A percentile compares a stretch with the other conserved stretches of the same genome.
Evolutionary conservation across 2,113 vertebrate genomes (phyloP).

Genomic region (Lophius piscatorius): DNA sequence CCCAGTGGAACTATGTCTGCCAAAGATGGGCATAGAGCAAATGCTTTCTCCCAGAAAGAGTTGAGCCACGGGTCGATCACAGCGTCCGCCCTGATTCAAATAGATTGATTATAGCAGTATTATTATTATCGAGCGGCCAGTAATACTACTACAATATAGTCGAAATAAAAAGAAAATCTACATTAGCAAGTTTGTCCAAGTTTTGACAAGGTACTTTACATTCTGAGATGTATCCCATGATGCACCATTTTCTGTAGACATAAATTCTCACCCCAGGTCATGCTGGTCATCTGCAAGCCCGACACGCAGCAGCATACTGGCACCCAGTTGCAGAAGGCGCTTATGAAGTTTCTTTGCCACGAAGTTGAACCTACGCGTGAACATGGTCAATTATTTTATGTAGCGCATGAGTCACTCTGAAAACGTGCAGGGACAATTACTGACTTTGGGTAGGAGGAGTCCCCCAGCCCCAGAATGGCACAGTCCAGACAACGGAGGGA

Average conservation of each 20-base stretch:
- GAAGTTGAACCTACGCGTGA: slow-evolving; percentile 90
- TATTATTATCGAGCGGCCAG: not conserved
- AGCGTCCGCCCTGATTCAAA: slow-evolving; percentile 85
- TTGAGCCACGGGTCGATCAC: slow-evolving; percentile 89
- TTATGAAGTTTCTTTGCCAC: slow-evolving; percentile 95
- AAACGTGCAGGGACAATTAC: slow-evolving; percentile 28
- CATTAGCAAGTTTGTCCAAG: too few relatives aligned
- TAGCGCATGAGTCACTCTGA: not conserved
- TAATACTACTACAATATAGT: too few relatives aligned
- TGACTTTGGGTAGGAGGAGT: slow-evolving; percentile 96
- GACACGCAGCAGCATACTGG: slow-evolving; percentile 78
- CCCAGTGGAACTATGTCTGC: slow-evolving; percentile 67
- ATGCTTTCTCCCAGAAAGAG: slow-evolving; percentile 86
- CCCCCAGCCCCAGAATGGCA: slow-evolving; percentile 90
- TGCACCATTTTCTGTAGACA: not conserved
- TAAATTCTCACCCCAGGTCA: slow-evolving; percentile 88
- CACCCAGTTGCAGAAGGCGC: slow-evolving; percentile 89
- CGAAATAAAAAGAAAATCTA: too few relatives aligned
- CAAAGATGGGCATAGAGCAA: slow-evolving; percentile 78
- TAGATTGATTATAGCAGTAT: not conserved
- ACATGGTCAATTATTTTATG: not conserved
- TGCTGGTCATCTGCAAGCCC: slow-evolving; percentile 94
- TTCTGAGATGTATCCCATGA: not conserved
- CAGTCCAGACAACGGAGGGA: slow-evolving; percentile 90
- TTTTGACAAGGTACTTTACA: too few relatives aligned